A percentile compares a stretch with the other conserved stretches of the same genome.
phyloP scores from a whole-genome alignment of 2,888 invertebrate species.

The Helleia helle region DNA sequence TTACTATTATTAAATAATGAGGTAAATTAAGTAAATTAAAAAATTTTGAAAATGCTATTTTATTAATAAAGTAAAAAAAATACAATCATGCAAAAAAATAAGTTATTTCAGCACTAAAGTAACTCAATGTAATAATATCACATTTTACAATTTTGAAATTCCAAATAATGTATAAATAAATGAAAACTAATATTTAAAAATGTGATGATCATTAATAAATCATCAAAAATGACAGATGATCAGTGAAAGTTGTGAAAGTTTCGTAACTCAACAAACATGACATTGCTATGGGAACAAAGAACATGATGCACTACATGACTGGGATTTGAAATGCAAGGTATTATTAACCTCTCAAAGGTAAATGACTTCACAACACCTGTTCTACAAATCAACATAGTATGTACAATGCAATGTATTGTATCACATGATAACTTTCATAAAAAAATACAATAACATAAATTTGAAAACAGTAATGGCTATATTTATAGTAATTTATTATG shows the following conservation, averaged over 20 bases:
- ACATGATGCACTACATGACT: conserved; percentile 30
- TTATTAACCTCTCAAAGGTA: conserved; percentile 61
- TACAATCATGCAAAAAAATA: no score
- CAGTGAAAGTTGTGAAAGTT: conserved; percentile 47
- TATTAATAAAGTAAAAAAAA: no score
- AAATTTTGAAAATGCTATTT: no score
- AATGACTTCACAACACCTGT: conserved; percentile 69
- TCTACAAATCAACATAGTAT: conserved; percentile 44
- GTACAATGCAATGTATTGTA: conserved; percentile 26
- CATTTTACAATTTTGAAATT: no score
- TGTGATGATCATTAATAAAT: no score
- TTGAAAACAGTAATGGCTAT: neutral
- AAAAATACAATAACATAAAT: neutral
- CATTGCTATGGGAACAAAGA: conserved; percentile 34
- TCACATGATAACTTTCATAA: conserved; percentile 25
- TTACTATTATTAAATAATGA: no score
- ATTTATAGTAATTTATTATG: neutral
- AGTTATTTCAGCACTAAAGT: no score
- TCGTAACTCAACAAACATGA: conserved; percentile 17
- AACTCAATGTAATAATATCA: no score
- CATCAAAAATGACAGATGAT: no score
- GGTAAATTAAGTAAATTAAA: no score
- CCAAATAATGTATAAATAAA: no score
- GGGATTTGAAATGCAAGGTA: conserved; percentile 43
- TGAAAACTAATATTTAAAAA: no score